Evolutionary conservation across 2,113 vertebrate species (phyloP).

Genomic region (Lophura nycthemera): DNA sequence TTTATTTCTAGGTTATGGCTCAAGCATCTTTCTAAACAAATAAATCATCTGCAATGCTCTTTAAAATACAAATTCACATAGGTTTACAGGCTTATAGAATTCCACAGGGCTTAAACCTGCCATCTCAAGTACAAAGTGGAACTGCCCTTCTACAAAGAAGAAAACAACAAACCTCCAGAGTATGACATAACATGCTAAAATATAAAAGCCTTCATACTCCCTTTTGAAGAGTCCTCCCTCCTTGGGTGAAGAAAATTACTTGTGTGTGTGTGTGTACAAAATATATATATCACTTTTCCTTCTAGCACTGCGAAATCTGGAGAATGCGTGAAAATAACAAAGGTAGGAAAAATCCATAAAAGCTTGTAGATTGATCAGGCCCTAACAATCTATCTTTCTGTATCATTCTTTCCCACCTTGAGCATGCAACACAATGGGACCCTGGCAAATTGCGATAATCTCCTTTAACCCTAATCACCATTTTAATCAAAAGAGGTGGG

Average conservation of each 20-base stretch:
- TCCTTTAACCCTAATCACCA: slow-evolving; percentile 44
- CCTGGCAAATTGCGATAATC: slow-evolving; percentile 42
- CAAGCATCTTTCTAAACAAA: neutral
- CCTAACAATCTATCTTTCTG: neutral
- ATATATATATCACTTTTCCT: neutral
- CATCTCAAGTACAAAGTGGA: neutral
- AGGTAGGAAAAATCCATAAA: neutral
- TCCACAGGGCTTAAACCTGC: neutral
- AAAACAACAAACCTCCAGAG: neutral
- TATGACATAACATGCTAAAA: neutral
- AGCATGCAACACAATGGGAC: neutral
- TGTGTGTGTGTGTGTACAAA: neutral
- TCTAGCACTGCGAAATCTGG: neutral
- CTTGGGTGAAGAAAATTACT: neutral
- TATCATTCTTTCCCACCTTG: neutral
- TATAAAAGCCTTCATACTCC: accelerated
- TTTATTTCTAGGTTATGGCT: neutral
- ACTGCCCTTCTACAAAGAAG: neutral
- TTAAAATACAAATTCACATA: neutral
- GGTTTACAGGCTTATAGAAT: neutral
- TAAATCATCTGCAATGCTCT: neutral
- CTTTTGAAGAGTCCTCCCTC: neutral
- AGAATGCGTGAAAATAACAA: neutral
- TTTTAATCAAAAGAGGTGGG: slow-evolving; percentile 47
- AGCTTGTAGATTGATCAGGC: neutral